A percentile compares a stretch with the other conserved stretches of the same genome.
These are phyloP conservation scores for Cyrtonyx montezumae DNA, from an alignment of 2,113 vertebrate species.

Conservation along the genomic window DNA sequence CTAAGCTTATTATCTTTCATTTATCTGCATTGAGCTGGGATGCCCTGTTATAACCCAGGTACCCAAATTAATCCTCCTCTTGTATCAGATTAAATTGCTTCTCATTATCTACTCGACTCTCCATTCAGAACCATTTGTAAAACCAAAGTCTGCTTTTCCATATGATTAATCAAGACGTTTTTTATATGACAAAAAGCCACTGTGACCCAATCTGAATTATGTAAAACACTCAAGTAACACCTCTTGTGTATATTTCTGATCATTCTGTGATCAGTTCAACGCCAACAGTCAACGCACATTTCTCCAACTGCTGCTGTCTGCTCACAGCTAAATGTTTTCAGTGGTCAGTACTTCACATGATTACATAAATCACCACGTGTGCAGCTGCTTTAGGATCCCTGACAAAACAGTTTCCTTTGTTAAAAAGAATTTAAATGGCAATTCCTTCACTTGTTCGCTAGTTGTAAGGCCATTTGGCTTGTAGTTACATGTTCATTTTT, in stretches of 20 bases:
- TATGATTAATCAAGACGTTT: slow-evolving; percentile 42
- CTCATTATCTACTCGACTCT: slow-evolving; percentile 59
- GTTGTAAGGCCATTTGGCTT: not conserved
- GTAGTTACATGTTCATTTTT: not conserved
- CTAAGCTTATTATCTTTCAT: slow-evolving; percentile 41
- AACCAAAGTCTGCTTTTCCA: slow-evolving; percentile 12
- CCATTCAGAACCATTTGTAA: slow-evolving; percentile 43
- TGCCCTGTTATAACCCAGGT: slow-evolving; percentile 38
- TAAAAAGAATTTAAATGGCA: not conserved
- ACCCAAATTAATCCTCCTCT: slow-evolving; percentile 59
- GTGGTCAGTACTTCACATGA: not conserved
- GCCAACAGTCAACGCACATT: not conserved
- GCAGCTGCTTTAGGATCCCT: not conserved
- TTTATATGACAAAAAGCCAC: not conserved
- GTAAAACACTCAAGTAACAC: not conserved
- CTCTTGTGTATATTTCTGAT: no score
- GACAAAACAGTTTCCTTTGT: not conserved
- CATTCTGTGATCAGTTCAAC: not conserved
- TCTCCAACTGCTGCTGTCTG: not conserved
- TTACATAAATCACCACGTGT: not conserved
- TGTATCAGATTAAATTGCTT: slow-evolving; percentile 55
- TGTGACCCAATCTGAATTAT: not conserved
- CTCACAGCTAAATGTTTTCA: not conserved
- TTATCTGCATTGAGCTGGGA: slow-evolving; percentile 33
- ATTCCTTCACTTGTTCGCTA: not conserved